Percentiles rank a stretch among this genome's conserved stretches.
Evolutionary conservation across 2,113 vertebrate species (phyloP).

Genomic region (Hiodon tergisus): DNA sequence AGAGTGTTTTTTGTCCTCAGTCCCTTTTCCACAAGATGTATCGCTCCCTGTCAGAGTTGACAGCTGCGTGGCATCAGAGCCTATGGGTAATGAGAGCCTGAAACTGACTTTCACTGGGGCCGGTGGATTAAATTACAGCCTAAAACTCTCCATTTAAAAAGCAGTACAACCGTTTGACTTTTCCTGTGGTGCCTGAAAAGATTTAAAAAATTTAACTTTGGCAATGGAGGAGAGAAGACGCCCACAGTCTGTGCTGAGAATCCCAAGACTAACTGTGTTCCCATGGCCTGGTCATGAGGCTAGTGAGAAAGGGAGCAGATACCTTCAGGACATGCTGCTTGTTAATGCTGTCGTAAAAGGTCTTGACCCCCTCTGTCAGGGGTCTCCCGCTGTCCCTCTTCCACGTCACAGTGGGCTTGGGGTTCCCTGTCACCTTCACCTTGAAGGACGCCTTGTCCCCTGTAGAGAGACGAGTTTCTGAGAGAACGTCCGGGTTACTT

Average conservation of each 20-base stretch:
- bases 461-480: conserved; percentile 11
- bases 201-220: not conserved
- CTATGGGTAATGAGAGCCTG: conserved; percentile 13
- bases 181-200: not conserved
- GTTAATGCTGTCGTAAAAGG: conserved; percentile 51
- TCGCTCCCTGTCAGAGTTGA: conserved; percentile 31
- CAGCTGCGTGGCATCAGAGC: conserved; percentile 27
- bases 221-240: not conserved
- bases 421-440: conserved; percentile 50
- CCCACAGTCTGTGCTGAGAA: no score
- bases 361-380: conserved; percentile 44
- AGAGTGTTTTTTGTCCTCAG: conserved; percentile 7
- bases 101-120: not conserved
- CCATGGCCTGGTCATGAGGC: not conserved
- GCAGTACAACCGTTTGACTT: not conserved
- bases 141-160: not conserved
- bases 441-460: conserved; percentile 48
- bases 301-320: not conserved
- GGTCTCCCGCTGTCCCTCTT: conserved; percentile 43
- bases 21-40: conserved; percentile 48
- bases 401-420: conserved; percentile 44
- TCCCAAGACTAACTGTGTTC: not conserved
- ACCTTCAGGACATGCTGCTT: conserved; percentile 59
- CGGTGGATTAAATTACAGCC: conserved; percentile 12
- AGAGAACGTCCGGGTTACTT: not conserved